Evolutionary conservation across 2,888 invertebrate genomes (phyloP), one percentile per base, ranked within the genome.

Genomic region (Apodemia mormo): DNA sequence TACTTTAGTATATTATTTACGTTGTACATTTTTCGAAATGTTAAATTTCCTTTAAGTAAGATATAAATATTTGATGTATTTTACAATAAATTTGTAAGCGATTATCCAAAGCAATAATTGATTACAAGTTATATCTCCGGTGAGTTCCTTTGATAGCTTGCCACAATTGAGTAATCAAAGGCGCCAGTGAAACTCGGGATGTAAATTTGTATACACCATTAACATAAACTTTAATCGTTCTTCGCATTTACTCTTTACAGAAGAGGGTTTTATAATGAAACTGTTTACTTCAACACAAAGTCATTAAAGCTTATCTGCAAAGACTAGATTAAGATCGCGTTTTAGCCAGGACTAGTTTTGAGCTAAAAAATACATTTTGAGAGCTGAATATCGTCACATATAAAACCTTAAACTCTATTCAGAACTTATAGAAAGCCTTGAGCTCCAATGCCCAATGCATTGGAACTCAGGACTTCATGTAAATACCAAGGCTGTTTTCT

Each of bases 81-180:
- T 49, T 49, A 14, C 14, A 49, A 14, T 49, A 49, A 56, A 9
- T 56, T 29, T 10, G 9, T 56, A 56, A 56, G 10, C 9, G 56
- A 58, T 58, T 29, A 22, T 58, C 29, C 2, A 58, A 58, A 58
- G 56, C 29, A 58, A 29, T 58, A 58, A 58, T 58, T 29, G 56
- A 56, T 56, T 29, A 56, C 56, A 29, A 56, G 10, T 49, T 49
- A 14, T 29, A 22, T 56, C 29, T 56, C 8, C 9, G 29, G 56
- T 29, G 56, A 56, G 56, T 10, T 56, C 56, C 68, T 68, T 64
- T 49, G 68, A n/a, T 64, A 52, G 40, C 65, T 64, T 49, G 65
- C 68, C 68, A 64, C 68, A 64, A 68, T 33, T 64, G 43, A 49
- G 58, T 68, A 61, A 64, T 68, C 68, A 68, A 68, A 68, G 68